Evolutionary conservation across 2,113 vertebrate species (phyloP).

Genomic region (Baryphthengus martii): DNA sequence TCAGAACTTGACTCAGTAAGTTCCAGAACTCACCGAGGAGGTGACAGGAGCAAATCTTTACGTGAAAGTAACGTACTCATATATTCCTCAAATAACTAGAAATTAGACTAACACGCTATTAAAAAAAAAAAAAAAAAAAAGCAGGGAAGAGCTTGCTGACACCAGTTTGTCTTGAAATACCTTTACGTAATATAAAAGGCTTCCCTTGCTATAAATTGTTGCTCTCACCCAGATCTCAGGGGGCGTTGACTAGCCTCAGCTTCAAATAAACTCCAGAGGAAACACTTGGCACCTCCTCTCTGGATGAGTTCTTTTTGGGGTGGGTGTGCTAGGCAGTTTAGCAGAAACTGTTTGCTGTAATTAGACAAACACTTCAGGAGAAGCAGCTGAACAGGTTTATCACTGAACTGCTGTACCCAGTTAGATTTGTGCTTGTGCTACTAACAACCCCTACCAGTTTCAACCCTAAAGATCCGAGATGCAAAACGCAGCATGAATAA

Average conservation of each 20-base stretch:
- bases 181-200: slow-evolving; percentile 11
- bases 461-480: slow-evolving; percentile 18
- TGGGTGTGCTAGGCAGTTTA: background rate
- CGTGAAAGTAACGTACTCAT: background rate
- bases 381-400: background rate
- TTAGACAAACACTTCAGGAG: slow-evolving; percentile 44
- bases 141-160: slow-evolving; percentile 36
- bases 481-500: slow-evolving; percentile 70
- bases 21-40: background rate
- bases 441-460: slow-evolving; percentile 9
- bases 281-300: background rate
- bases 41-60: background rate
- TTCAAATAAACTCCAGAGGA: background rate
- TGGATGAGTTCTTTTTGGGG: background rate
- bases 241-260: background rate
- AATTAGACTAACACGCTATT: slow-evolving; percentile 31
- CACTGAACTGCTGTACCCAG: background rate
- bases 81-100: slow-evolving; percentile 33
- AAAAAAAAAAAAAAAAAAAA: background rate
- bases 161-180: slow-evolving; percentile 21
- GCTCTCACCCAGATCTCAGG: background rate
- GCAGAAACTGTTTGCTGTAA: slow-evolving; percentile 42
- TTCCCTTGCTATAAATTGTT: slow-evolving; percentile 16
- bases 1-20: background rate
- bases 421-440: slow-evolving; percentile 5